These are phyloP conservation scores for Dreissena rostriformis DNA, from an alignment of 1,140 invertebrate genomes.

Conservation along the genomic window DNA sequence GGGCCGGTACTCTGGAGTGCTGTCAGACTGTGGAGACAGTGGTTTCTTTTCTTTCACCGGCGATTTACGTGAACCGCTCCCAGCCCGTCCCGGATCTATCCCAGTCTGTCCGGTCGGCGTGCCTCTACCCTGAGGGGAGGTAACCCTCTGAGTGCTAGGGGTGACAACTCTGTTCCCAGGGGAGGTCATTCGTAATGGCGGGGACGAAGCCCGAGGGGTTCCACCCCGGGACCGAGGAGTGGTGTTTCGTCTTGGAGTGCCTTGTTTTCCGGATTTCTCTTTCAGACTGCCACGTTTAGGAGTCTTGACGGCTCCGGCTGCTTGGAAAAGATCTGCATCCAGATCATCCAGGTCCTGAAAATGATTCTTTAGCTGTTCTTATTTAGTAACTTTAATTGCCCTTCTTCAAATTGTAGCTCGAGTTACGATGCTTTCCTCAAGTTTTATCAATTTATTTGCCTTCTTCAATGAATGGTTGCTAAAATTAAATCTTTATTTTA, in stretches of 20 bases:
- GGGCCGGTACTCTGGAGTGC: conserved; percentile 64
- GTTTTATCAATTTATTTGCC: too few species aligned
- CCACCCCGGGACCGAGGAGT: conserved; percentile 67
- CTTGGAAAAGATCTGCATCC: conserved; percentile 76
- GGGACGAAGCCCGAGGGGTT: conserved; percentile 67
- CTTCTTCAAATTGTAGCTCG: too few species aligned
- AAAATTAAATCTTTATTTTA: too few species aligned
- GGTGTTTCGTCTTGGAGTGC: conserved; percentile 64
- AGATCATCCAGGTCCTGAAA: conserved; percentile 78
- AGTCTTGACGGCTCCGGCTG: conserved; percentile 66
- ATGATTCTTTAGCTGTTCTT: not conserved
- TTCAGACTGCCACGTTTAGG: conserved; percentile 59
- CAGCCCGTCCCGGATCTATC: conserved; percentile 45
- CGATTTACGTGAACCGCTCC: conserved; percentile 46
- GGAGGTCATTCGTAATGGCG: conserved; percentile 60
- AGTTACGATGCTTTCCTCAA: too few species aligned
- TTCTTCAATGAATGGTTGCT: too few species aligned
- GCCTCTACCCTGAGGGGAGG: conserved; percentile 54
- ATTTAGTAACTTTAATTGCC: not conserved
- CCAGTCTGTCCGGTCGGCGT: conserved; percentile 29
- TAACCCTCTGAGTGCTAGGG: conserved; percentile 52
- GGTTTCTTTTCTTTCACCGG: conserved; percentile 6
- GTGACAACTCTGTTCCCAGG: conserved; percentile 55
- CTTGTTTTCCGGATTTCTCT: conserved; percentile 62
- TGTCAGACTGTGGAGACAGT: conserved; percentile 15